Evolutionary conservation across 2,113 vertebrate species (phyloP), one percentile per base, ranked within the genome.

Genomic region (Tachysurus vachellii): DNA sequence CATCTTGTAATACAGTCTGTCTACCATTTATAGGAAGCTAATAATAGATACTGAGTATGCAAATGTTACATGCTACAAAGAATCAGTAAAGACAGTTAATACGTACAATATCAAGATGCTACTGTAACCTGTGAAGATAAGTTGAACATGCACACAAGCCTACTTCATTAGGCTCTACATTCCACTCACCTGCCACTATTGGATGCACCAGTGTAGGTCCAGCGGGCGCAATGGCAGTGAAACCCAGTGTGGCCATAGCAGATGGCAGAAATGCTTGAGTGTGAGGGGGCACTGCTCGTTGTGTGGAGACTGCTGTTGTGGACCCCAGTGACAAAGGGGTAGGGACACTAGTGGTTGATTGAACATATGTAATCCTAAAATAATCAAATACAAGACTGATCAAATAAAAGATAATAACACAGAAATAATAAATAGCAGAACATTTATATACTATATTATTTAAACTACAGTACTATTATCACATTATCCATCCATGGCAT

Each of bases 331-430:
- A 88, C 89, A 95, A 86, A 86, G 94, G 92, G 71, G 94, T 81
- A 0, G 94, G 36, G 1, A 93, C 95, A 59, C 95, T 95, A 0
- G 94, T 93, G 14, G 95, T 91, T 1, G 97, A 96, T 93, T 96
- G 96, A 86, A 98, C 96, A 0, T 97, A 97, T 0, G 96, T 96
- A 93, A 98, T 97, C 92, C 97, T 98, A 91, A 62, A 3, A 50
- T 70, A 79, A 54, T 89, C 47, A 88, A 31, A 47, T 19, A 62
- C 7, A 66, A 79, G 3, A 62, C 10, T 7, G 54, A 42, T 84
- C 5, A 4, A 79, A 61, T 42, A 81, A 19, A 21, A 81, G 17
- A 31, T 47, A 28, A 68, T 62, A 12, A 3, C 56, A 2, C 50
- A 54, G 19, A 21, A 19, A 54, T 21, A 50, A 54, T 56, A n/a